phyloP scores from a whole-genome alignment of 2,113 vertebrate genomes.

The Eurypyga helias region DNA sequence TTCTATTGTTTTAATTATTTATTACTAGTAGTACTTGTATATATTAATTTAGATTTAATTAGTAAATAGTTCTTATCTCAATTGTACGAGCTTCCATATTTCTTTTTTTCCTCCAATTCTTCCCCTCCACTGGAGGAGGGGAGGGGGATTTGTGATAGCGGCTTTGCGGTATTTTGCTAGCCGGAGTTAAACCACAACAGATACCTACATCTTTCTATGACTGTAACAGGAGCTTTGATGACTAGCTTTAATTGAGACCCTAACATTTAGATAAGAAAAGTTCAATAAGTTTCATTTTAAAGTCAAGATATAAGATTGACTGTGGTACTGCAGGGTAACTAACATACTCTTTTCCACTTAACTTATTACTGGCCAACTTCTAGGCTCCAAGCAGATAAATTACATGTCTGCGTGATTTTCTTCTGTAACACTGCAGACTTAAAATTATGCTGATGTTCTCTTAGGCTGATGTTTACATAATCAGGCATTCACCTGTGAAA shows the following conservation, averaged over 20 bases:
- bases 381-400: background rate
- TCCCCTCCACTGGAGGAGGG: too few species aligned
- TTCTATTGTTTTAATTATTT: too few species aligned
- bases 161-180: too few species aligned
- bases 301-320: background rate
- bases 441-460: background rate
- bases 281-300: background rate
- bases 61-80: too few species aligned
- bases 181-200: too few species aligned
- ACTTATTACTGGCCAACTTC: background rate
- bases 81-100: too few species aligned
- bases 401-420: background rate
- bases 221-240: background rate
- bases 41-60: too few species aligned
- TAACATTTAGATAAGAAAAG: background rate
- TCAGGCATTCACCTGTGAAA: background rate
- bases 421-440: background rate
- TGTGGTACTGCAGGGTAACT: background rate
- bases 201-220: background rate
- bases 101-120: too few species aligned
- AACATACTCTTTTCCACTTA: background rate
- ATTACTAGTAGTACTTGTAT: too few species aligned
- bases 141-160: too few species aligned
- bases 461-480: background rate
- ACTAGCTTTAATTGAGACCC: background rate